Evolutionary conservation across 1,140 invertebrate species (phyloP).

Genomic region (Drosophila takahashii): DNA sequence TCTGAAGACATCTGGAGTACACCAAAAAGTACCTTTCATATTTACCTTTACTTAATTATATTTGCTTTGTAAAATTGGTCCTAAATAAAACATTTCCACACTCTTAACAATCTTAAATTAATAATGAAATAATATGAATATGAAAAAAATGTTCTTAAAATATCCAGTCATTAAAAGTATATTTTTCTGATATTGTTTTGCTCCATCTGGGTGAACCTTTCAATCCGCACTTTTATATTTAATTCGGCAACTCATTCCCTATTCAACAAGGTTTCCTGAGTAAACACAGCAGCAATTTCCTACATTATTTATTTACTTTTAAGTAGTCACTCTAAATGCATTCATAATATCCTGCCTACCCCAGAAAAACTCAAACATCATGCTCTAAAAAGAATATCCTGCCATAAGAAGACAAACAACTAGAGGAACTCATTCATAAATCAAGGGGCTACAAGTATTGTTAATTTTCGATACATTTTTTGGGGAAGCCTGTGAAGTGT

Average conservation of each 20-base stretch:
- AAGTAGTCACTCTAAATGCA: conserved; percentile 54
- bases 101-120: too few species aligned
- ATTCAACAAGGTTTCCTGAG: conserved; percentile 34
- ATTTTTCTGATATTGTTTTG: not conserved
- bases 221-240: conserved; percentile 1
- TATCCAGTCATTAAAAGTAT: not conserved
- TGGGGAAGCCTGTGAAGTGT: conserved; percentile 61
- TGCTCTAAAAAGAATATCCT: conserved; percentile 63
- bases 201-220: not conserved
- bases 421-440: conserved; percentile 74
- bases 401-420: conserved; percentile 41
- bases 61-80: not conserved
- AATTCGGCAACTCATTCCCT: conserved; percentile 50
- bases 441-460: conserved; percentile 65
- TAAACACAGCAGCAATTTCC: conserved; percentile 64
- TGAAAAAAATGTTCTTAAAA: not conserved
- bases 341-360: conserved; percentile 44
- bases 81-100: not conserved
- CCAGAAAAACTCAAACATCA: conserved; percentile 46
- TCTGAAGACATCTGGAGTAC: conserved; percentile 1
- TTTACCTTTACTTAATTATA: not conserved
- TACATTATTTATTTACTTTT: conserved; percentile 75
- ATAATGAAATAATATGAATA: too few species aligned
- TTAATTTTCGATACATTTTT: conserved; percentile 70
- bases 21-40: not conserved